A percentile compares a stretch with the other conserved stretches of the same genome.
phyloP scores from a whole-genome alignment of 1,140 invertebrate genomes.

The Cotesia glomerata region DNA sequence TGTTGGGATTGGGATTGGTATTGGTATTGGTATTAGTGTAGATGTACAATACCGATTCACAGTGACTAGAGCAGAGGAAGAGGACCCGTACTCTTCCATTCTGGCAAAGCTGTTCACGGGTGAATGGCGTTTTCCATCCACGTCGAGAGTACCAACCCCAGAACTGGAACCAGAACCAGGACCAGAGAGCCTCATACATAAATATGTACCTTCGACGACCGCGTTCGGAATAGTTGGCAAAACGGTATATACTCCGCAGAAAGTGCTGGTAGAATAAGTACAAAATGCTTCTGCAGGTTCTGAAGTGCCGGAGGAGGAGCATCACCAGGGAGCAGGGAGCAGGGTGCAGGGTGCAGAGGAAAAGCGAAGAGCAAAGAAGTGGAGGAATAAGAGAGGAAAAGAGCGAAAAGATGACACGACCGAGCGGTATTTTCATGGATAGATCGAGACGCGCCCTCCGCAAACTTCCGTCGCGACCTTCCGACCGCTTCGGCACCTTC shows the following conservation, averaged over 20 bases:
- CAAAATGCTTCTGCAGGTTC: background rate
- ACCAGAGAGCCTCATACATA: conserved; percentile 24
- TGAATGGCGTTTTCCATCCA: conserved; percentile 26
- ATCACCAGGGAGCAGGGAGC: too few species aligned
- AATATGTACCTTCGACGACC: conserved; percentile 21
- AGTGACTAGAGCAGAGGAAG: background rate
- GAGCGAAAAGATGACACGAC: conserved; percentile 6
- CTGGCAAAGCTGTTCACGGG: conserved; percentile 11
- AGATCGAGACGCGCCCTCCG: conserved; percentile 17
- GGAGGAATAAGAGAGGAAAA: background rate
- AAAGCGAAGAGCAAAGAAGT: background rate
- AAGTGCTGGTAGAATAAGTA: background rate
- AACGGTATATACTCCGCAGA: background rate
- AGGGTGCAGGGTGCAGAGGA: background rate
- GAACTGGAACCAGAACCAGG: background rate
- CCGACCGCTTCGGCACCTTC: conserved; percentile 46
- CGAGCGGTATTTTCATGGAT: conserved; percentile 19
- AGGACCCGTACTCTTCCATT: background rate
- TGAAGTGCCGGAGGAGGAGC: background rate
- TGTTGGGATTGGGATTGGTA: too few species aligned
- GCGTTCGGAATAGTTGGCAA: background rate
- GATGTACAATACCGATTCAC: too few species aligned
- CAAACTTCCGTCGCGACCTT: conserved; percentile 32
- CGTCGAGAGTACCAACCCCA: background rate
- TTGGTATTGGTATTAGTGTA: too few species aligned